Evolutionary conservation across 2,797 vertebrate species (phyloP), one percentile per base, ranked within the genome.

Genomic region (Myripristis murdjan): DNA sequence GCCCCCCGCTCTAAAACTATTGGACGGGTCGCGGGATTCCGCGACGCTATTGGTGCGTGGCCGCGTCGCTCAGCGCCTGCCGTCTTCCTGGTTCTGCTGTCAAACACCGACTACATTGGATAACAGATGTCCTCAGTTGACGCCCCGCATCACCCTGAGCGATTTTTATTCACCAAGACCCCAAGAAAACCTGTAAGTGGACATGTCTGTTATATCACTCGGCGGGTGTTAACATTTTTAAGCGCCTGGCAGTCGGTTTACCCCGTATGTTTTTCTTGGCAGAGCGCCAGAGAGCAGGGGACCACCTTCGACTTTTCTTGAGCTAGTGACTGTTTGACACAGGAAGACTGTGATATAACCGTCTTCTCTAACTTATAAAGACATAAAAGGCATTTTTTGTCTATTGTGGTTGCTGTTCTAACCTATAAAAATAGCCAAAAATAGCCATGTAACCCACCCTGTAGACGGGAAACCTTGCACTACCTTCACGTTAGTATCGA

Each of bases 161-260:
- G 73, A 81, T 26, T 60, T 51, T 53, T 49, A 52, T 31, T 46
- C 85, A 11, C 44, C 82, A 46, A 15, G 43, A 49, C 65, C 64
- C 18, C 66, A 23, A 79, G 56, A 61, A 79, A 66, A 74, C 64
- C 75, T 87, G 94, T 95, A 91, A 94, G 94, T 94, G 84, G 10
- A 72, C 15, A 60, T 0, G 2, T 51, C 2, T 70, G 11, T 71
- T 60, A 20, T 57, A 3, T 63, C 49, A n/a, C 31, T 3, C 5
- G 4, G 0, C 35, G 22, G 12, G 24, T 62, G 20, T 23, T 4
- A 48, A 24, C 39, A 4, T 18, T 53, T 67, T 18, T 1, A 16
- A 33, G 1, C 1, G 0, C n/a, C 1, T 35, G 5, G 23, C 0
- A 0, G 41, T 5, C 9, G 0, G 6, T 47, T 47, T 53, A 39